phyloP scores from a whole-genome alignment of 2,888 invertebrate species.

The Priocnemis perturbator region DNA sequence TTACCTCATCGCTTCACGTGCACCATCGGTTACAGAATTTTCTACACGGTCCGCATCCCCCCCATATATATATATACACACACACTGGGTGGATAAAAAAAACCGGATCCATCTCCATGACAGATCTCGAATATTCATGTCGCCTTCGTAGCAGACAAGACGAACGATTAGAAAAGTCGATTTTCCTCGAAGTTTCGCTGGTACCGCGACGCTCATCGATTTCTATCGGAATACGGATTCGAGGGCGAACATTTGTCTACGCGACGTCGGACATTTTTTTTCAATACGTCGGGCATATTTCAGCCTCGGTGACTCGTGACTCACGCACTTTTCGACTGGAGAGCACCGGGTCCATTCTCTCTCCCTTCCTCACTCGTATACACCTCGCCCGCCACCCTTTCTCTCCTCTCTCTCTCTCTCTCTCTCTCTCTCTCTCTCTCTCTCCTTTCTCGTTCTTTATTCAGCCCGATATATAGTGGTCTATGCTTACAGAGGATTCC shows the following conservation, averaged over 20 bases:
- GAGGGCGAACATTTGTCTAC: too few species aligned
- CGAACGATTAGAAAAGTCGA: too few species aligned
- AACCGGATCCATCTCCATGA: slow-evolving; percentile 47
- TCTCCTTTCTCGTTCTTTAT: slow-evolving; percentile 8
- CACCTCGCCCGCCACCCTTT: not conserved
- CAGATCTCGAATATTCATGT: too few species aligned
- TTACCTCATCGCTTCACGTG: slow-evolving; percentile 44
- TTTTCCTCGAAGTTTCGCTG: too few species aligned
- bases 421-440: not conserved
- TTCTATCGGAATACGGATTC: too few species aligned
- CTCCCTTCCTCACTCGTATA: not conserved
- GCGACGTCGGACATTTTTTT: too few species aligned
- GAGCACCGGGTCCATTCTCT: not conserved
- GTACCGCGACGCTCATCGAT: too few species aligned
- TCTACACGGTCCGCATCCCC: slow-evolving; percentile 33
- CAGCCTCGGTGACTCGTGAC: too few species aligned
- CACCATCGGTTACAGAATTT: slow-evolving; percentile 52
- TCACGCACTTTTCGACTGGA: too few species aligned
- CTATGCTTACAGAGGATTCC: slow-evolving; percentile 26
- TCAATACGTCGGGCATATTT: too few species aligned
- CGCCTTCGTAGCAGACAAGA: too few species aligned
- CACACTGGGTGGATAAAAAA: slow-evolving; percentile 48
- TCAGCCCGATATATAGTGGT: slow-evolving; percentile 18
- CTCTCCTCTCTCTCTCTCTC: not conserved
- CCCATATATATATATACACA: slow-evolving; percentile 30